phyloP scores from a whole-genome alignment of 2,797 vertebrate species.

The Avahi laniger region DNA sequence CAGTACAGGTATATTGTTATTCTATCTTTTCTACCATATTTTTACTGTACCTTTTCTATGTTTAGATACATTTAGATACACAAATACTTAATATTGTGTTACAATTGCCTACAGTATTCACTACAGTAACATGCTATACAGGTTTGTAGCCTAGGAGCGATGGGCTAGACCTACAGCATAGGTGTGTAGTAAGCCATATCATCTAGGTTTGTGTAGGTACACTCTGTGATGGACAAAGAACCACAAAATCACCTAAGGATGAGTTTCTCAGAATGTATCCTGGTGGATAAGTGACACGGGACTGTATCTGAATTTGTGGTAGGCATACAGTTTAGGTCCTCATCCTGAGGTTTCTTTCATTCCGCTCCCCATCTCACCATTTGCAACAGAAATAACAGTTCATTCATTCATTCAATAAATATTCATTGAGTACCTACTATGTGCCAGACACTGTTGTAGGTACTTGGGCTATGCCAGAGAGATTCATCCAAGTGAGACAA shows the following conservation, averaged over 20 bases:
- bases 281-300: background rate
- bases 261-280: background rate
- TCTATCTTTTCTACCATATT: background rate
- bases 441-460: background rate
- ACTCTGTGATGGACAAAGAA: background rate
- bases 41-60: background rate
- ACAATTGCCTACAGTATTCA: background rate
- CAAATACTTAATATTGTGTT: background rate
- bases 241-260: background rate
- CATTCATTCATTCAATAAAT: background rate
- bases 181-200: background rate
- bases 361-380: background rate
- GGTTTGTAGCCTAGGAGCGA: background rate
- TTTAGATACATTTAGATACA: background rate
- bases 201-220: background rate
- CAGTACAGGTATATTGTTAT: background rate
- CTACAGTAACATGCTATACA: background rate
- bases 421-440: background rate
- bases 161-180: background rate
- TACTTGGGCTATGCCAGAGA: background rate
- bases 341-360: constrained; percentile 11
- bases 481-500: background rate
- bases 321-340: background rate
- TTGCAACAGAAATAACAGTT: background rate
- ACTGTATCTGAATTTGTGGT: background rate